Evolutionary conservation across 2,888 invertebrate genomes (phyloP), one percentile per base, ranked within the genome.

Genomic region (Dryadula phaetusa): DNA sequence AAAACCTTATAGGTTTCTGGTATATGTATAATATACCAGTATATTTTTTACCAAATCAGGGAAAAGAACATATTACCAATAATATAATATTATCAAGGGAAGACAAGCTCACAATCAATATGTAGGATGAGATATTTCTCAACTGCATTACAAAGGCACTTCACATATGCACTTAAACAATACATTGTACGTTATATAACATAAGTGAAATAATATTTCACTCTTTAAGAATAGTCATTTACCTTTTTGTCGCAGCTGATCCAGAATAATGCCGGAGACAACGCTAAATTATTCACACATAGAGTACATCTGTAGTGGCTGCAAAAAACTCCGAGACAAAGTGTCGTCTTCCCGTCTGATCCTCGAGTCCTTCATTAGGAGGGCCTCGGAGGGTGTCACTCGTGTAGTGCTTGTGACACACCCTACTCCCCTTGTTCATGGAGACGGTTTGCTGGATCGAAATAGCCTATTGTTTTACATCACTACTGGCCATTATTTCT

Each of bases 301-400:
- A 71, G 71, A 67, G 64, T 67, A 69, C 67, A 66, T 71, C 64
- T 69, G 71, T 69, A 71, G 71, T 69, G 67, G 79, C 78, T 79
- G 79, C 77, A 83, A 83, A 85, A 85, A 86, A 79, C 76, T 74
- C 67, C 71, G 76, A 85, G 82, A 83, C 81, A 82, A 81, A 85
- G 83, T 84, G 82, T 79, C 75, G 72, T 76, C 81, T 77, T 75
- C 75, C 74, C 75, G 76, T 71, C 69, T 66, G 74, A 75, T 75
- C 77, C 78, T 80, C 77, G 75, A 74, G 78, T 77, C 83, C 81
- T 86, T 86, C 86, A 86, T 87, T 86, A 86, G 79, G 76, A 74
- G 76, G 76, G 76, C 75, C 80, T 75, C 66, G 62, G 71, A 73
- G 74, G 75, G 75, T 72, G 74, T 76, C 73, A 76, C 74, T 77